Conservation (phyloP, 2,113 vertebrate species). For the Amia ocellicauda region DNA sequence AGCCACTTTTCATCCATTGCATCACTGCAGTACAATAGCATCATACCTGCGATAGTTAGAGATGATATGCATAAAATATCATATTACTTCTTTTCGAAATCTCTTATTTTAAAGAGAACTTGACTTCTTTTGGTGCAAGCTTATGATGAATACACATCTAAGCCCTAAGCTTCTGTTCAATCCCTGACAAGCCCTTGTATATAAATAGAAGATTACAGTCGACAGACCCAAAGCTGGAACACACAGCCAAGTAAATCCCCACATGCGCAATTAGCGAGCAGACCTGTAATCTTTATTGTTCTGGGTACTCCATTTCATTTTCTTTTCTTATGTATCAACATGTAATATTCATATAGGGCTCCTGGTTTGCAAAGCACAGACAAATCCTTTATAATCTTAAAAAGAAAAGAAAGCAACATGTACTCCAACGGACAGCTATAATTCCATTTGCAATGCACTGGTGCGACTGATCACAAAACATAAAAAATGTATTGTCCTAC, state of each 20-base stretch:
- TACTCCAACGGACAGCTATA: no score
- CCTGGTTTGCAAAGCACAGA: background rate
- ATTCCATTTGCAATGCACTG: background rate
- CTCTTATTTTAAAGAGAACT: background rate
- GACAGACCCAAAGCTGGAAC: slow-evolving; percentile 4
- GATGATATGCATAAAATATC: no score
- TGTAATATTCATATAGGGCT: no score
- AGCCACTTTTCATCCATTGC: no score
- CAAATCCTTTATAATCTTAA: background rate
- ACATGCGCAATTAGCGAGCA: background rate
- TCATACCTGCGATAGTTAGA: no score
- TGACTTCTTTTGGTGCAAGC: background rate
- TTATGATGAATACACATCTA: slow-evolving; percentile 8
- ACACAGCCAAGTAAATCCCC: slow-evolving; percentile 3
- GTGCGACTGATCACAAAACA: no score
- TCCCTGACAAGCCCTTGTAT: slow-evolving; percentile 8
- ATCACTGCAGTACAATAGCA: no score
- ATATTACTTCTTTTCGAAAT: no score
- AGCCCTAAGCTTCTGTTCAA: slow-evolving; percentile 6
- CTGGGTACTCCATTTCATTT: background rate
- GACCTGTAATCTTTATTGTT: slow-evolving; percentile 6
- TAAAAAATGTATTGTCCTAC: no score
- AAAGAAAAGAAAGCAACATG: background rate
- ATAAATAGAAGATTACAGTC: slow-evolving; percentile 10
- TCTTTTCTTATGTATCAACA: background rate